Evolutionary conservation across 2,888 invertebrate genomes (phyloP).

Genomic region (Plutella xylostella): DNA sequence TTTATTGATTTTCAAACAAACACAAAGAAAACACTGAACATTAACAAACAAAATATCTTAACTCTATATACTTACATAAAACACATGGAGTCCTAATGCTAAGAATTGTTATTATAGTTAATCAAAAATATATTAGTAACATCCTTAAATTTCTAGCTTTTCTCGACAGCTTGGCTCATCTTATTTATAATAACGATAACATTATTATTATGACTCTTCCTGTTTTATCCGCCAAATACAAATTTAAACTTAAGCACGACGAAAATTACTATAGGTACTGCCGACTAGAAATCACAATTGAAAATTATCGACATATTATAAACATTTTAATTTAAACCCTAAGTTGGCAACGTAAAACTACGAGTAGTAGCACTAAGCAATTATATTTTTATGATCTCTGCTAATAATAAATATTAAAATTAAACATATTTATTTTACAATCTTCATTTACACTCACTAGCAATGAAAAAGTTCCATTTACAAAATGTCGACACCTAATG

Average conservation of each 20-base stretch:
- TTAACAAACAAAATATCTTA: background rate
- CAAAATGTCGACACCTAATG: too few relatives aligned
- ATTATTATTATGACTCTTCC: too few relatives aligned
- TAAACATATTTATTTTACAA: constrained; percentile 1
- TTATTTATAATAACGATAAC: constrained; percentile 10
- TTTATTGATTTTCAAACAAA: constrained; percentile 31
- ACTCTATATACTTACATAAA: background rate
- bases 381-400: background rate
- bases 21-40: background rate
- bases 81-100: background rate
- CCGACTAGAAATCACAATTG: constrained; percentile 14
- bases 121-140: background rate
- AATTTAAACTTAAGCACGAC: too few relatives aligned
- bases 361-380: too few relatives aligned
- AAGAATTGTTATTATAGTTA: background rate
- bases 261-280: constrained; percentile 15
- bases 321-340: too few relatives aligned
- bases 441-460: too few relatives aligned
- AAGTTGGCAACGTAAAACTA: too few relatives aligned
- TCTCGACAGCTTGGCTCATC: background rate
- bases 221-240: too few relatives aligned
- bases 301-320: background rate
- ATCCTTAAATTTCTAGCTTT: background rate
- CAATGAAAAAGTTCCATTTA: too few relatives aligned
- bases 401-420: constrained; percentile 4